Conservation (phyloP, 2,113 vertebrate genomes). For the Crotalus viridis region DNA sequence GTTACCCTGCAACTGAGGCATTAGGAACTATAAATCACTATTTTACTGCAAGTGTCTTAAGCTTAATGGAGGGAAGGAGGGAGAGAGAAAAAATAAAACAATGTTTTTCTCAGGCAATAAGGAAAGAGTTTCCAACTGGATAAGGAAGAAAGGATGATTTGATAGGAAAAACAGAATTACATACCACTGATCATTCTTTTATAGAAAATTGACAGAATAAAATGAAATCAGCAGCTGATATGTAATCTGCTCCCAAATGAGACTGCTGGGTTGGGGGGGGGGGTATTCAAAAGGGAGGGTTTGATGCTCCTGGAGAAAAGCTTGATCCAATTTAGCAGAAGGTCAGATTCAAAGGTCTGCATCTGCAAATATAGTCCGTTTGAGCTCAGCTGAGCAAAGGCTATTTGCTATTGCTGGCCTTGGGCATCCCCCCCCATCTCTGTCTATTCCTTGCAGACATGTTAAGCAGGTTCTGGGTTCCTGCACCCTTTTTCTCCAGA, state of each 20-base stretch:
- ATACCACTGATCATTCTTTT: conserved; percentile 47
- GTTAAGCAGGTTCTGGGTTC: rapidly evolving
- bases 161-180: conserved; percentile 52
- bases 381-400: neutral
- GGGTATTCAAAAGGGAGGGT: conserved; percentile 58
- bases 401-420: neutral
- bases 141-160: conserved; percentile 33
- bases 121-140: conserved; percentile 7
- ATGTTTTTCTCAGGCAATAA: conserved; percentile 25
- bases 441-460: neutral
- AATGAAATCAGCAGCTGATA: conserved; percentile 58
- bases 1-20: conserved; percentile 46
- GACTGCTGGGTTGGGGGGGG: conserved; percentile 36
- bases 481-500: neutral
- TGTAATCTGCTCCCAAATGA: conserved; percentile 28
- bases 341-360: conserved; percentile 39
- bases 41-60: conserved; percentile 43
- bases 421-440: neutral
- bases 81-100: conserved; percentile 1
- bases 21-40: conserved; percentile 60
- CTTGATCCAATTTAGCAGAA: conserved; percentile 52
- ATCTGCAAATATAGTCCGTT: conserved; percentile 21
- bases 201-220: conserved; percentile 49
- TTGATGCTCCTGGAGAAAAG: conserved; percentile 55
- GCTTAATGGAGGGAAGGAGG: conserved; percentile 34